phyloP scores from a whole-genome alignment of 2,888 invertebrate genomes.

The Deilephila porcellus region DNA sequence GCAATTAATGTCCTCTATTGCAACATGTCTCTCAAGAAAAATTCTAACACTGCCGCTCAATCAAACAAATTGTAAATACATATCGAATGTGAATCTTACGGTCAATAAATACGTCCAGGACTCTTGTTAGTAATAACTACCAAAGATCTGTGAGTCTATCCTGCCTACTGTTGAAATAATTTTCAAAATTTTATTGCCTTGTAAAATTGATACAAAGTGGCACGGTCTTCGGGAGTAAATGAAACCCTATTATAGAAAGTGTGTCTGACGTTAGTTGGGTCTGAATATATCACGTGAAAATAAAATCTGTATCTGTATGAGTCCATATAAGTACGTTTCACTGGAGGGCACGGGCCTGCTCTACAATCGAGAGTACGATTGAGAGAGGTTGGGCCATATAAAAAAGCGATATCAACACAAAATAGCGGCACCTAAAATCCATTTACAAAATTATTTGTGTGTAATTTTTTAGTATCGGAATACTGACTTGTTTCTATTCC shows the following conservation, averaged over 20 bases:
- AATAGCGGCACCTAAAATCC: no score
- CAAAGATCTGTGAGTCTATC: slow-evolving; percentile 42
- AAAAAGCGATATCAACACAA: no score
- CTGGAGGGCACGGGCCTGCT: no score
- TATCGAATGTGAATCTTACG: slow-evolving; percentile 29
- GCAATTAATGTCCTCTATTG: background rate
- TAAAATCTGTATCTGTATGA: no score
- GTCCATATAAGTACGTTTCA: no score
- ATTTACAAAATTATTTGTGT: no score
- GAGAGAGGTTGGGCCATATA: no score
- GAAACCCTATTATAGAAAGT: background rate
- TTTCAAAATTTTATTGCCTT: background rate
- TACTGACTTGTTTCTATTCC: no score
- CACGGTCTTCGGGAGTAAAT: background rate
- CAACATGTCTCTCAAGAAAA: background rate
- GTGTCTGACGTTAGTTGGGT: background rate
- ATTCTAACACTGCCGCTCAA: background rate
- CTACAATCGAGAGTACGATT: no score
- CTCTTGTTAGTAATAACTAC: slow-evolving; percentile 36
- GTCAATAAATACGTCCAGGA: slow-evolving; percentile 23
- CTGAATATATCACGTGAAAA: no score
- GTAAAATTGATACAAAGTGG: background rate
- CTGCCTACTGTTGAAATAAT: slow-evolving; percentile 26
- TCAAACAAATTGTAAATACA: background rate
- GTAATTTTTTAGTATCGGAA: no score